phyloP scores from a whole-genome alignment of 2,797 vertebrate genomes.

The Platyrinchus mystaceus region DNA sequence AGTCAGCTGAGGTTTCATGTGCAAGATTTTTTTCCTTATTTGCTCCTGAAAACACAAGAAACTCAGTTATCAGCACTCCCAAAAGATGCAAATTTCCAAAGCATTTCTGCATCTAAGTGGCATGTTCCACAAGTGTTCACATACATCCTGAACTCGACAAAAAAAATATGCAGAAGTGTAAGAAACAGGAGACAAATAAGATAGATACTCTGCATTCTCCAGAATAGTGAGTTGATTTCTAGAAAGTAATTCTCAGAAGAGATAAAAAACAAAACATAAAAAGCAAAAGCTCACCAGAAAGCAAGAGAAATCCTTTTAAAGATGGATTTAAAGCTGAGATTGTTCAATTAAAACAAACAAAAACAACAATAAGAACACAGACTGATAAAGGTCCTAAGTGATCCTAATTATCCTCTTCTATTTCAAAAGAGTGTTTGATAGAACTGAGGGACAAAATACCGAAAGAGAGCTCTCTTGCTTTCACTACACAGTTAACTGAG shows the following conservation, averaged over 20 bases:
- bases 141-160: neutral
- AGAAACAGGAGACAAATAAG: neutral
- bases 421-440: neutral
- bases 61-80: neutral
- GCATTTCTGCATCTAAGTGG: neutral
- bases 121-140: fast-evolving
- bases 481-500: neutral
- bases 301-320: neutral
- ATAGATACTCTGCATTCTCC: neutral
- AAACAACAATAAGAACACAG: neutral
- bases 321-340: neutral
- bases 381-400: neutral
- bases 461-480: neutral
- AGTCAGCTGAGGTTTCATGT: neutral
- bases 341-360: neutral
- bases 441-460: neutral
- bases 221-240: neutral
- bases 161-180: neutral
- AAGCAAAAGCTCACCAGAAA: neutral
- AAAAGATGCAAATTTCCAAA: neutral
- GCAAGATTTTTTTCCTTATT: neutral
- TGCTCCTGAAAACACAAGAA: neutral
- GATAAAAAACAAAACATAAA: neutral
- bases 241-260: neutral
- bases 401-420: neutral